phyloP scores from a whole-genome alignment of 2,113 vertebrate species.

The Acanthochromis polyacanthus region DNA sequence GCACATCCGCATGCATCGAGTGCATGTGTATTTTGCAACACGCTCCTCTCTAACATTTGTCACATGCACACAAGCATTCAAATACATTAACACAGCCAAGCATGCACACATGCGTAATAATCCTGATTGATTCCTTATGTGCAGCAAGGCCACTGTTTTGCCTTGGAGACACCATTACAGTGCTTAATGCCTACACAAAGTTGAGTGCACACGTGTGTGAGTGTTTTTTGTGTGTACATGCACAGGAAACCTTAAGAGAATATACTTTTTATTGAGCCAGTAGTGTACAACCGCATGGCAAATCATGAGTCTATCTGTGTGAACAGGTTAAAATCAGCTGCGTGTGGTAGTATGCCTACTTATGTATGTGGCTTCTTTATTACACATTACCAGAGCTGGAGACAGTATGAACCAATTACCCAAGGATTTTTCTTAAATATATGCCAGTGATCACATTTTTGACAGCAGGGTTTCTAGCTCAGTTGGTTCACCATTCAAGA shows the following conservation, averaged over 20 bases:
- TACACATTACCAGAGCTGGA: background rate
- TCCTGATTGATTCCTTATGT: conserved; percentile 85
- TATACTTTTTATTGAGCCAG: conserved; percentile 18
- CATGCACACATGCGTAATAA: conserved; percentile 60
- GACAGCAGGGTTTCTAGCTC: background rate
- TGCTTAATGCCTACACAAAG: conserved; percentile 57
- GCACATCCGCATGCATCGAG: conserved; percentile 30
- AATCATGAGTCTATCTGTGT: conserved; percentile 28
- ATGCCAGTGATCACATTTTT: conserved; percentile 10
- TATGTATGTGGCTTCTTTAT: background rate
- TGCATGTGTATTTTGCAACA: conserved; percentile 34
- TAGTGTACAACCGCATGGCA: background rate
- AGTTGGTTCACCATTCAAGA: background rate
- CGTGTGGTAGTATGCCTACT: background rate
- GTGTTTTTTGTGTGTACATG: background rate
- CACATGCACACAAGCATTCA: conserved; percentile 48
- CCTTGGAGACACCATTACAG: conserved; percentile 62
- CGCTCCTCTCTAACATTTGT: conserved; percentile 41
- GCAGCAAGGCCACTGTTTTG: conserved; percentile 80
- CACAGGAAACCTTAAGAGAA: conserved; percentile 8
- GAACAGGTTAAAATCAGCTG: conserved; percentile 21
- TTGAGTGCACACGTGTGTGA: conserved; percentile 8
- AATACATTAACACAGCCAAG: conserved; percentile 53
- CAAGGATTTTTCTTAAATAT: background rate
- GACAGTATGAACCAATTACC: background rate